phyloP scores from a whole-genome alignment of 2,113 vertebrate species.

The Rana temporaria region DNA sequence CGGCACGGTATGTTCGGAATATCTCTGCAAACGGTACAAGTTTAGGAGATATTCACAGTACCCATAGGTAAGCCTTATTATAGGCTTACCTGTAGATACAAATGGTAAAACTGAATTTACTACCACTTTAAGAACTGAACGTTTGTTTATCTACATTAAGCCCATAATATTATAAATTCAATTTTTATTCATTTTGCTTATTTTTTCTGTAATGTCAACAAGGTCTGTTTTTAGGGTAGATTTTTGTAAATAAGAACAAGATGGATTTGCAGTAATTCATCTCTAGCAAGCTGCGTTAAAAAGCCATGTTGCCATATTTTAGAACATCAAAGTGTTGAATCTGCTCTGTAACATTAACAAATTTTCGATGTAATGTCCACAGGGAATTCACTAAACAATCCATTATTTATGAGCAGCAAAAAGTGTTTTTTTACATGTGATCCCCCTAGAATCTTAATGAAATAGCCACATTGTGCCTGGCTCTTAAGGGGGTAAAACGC shows the following conservation, averaged over 20 bases:
- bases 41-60: too few species aligned
- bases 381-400: constrained; percentile 17
- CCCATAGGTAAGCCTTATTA: too few species aligned
- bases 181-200: too few species aligned
- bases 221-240: background rate
- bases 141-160: too few species aligned
- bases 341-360: constrained; percentile 19
- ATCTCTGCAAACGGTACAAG: too few species aligned
- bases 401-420: constrained; percentile 31
- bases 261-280: background rate
- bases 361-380: constrained; percentile 18
- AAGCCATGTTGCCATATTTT: constrained; percentile 14
- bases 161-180: too few species aligned
- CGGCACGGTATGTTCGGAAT: too few species aligned
- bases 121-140: too few species aligned
- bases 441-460: constrained; percentile 22
- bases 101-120: too few species aligned
- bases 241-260: background rate
- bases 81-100: too few species aligned
- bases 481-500: background rate
- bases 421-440: background rate
- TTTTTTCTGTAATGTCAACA: background rate
- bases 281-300: background rate
- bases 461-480: background rate
- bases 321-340: constrained; percentile 31